phyloP scores from a whole-genome alignment of 2,113 vertebrate genomes.

The Notiomystis cincta region DNA sequence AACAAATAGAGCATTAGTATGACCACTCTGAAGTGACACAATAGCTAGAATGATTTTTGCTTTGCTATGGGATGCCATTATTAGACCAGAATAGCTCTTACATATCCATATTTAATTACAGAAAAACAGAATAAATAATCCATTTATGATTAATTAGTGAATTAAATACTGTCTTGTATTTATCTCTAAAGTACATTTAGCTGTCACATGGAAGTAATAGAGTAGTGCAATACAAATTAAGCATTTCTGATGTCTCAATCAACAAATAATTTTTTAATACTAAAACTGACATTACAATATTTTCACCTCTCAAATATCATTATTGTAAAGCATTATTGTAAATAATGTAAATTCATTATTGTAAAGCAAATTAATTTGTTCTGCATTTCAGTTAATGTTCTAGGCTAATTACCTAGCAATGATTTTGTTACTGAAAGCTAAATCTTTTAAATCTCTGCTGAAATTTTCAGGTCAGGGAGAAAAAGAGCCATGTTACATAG shows the following conservation, averaged over 20 bases:
- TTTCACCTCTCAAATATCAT: not conserved
- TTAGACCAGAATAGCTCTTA: not conserved
- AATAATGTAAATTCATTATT: not conserved
- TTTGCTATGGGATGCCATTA: not conserved
- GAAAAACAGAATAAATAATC: not conserved
- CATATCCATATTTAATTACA: not conserved
- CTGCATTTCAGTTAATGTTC: not conserved
- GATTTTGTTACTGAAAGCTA: not conserved
- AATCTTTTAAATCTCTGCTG: not conserved
- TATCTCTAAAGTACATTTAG: not conserved
- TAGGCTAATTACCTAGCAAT: not conserved
- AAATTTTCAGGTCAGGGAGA: not conserved
- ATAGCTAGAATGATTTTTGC: not conserved
- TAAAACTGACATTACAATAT: not conserved
- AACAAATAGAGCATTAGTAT: not conserved
- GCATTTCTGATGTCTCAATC: not conserved
- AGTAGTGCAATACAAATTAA: not conserved
- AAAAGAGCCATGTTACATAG: not conserved
- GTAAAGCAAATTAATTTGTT: not conserved
- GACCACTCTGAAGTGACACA: not conserved
- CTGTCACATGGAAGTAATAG: not conserved
- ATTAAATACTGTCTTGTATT: not conserved
- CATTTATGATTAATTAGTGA: not conserved
- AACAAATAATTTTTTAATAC: not conserved
- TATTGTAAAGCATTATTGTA: not conserved